phyloP scores from a whole-genome alignment of 2,797 vertebrate genomes.

The Siniperca undulata region DNA sequence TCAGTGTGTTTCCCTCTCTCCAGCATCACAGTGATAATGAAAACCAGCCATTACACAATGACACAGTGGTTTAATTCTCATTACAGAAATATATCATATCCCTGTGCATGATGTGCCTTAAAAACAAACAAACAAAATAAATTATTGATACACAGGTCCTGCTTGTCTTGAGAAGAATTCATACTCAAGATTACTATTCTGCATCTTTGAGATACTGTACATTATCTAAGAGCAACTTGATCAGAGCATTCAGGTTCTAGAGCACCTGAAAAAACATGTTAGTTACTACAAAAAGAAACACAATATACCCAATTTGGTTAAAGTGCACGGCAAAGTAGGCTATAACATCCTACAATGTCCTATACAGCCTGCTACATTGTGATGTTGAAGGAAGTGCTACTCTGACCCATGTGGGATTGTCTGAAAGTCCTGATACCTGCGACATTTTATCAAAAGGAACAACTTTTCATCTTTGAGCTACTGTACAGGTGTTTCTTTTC shows the following conservation, averaged over 20 bases:
- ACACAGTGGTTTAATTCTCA: slow-evolving; percentile 52
- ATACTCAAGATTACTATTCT: background rate
- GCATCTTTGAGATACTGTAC: slow-evolving; percentile 7
- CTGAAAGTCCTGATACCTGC: background rate
- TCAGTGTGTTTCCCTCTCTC: slow-evolving; percentile 52
- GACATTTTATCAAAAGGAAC: background rate
- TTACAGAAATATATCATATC: slow-evolving; percentile 36
- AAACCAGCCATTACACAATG: slow-evolving; percentile 53
- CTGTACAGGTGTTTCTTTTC: background rate
- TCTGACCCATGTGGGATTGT: background rate
- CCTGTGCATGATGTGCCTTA: slow-evolving; percentile 36
- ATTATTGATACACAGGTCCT: slow-evolving; percentile 40
- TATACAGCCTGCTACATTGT: slow-evolving; percentile 8
- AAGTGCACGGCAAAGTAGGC: background rate
- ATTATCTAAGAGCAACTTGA: slow-evolving; percentile 1
- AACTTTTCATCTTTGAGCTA: background rate
- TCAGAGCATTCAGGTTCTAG: background rate
- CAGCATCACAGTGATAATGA: slow-evolving; percentile 72
- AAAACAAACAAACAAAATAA: slow-evolving; percentile 34
- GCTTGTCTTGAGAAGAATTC: background rate
- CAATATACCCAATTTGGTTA: background rate
- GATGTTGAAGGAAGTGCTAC: slow-evolving; percentile 17
- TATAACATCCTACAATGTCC: background rate
- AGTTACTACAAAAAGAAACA: background rate
- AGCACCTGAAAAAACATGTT: slow-evolving; percentile 17